Evolutionary conservation across 2,888 invertebrate species (phyloP).

Genomic region (Metellina segmentata): DNA sequence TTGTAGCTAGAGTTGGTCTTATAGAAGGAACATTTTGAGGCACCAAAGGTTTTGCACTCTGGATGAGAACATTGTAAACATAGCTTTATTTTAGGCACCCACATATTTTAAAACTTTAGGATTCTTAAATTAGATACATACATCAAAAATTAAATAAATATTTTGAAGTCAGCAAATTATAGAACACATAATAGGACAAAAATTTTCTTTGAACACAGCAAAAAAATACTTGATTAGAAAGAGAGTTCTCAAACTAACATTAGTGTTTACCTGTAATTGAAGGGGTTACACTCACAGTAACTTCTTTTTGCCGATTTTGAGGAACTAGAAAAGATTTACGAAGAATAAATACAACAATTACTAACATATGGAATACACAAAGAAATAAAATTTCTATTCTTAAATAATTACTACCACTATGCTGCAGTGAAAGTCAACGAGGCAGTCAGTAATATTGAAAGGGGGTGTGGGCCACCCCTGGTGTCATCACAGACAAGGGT

Average conservation of each 20-base stretch:
- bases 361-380: not conserved
- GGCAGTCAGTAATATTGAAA: no score
- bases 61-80: no score
- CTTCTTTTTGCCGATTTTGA: constrained; percentile 30
- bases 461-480: no score
- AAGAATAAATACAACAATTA: not conserved
- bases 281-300: constrained; percentile 46
- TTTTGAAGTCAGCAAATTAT: not conserved
- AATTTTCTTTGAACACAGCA: not conserved
- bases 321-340: constrained; percentile 28
- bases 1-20: no score
- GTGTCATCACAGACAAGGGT: no score
- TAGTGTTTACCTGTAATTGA: constrained; percentile 56
- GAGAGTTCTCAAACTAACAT: not conserved
- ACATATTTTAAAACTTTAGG: no score
- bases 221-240: not conserved
- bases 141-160: not conserved
- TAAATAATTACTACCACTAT: not conserved
- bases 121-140: not conserved
- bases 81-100: no score
- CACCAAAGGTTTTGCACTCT: no score
- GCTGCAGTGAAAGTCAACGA: no score
- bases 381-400: not conserved
- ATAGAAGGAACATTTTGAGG: no score
- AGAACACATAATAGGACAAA: constrained; percentile 15